phyloP scores from a whole-genome alignment of 1,140 invertebrate genomes.

The Heliconius melpomene region DNA sequence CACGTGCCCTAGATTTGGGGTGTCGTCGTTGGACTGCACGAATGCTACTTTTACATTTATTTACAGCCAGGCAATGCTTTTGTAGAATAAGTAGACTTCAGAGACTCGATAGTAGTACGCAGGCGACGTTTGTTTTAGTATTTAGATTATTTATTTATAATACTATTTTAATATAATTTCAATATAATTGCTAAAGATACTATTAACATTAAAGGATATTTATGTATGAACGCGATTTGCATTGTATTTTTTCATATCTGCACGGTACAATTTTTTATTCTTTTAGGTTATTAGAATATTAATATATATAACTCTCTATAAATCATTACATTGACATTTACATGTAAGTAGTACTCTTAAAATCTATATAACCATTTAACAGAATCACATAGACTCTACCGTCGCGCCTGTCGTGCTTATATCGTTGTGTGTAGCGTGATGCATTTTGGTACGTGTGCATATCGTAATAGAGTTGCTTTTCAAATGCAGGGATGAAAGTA shows the following conservation, averaged over 20 bases:
- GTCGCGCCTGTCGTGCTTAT: slow-evolving; percentile 57
- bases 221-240: background rate
- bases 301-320: slow-evolving; percentile 5
- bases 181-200: background rate
- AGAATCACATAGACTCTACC: slow-evolving; percentile 56
- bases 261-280: background rate
- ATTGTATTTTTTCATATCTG: background rate
- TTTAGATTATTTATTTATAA: background rate
- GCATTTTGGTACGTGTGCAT: slow-evolving; percentile 41
- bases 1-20: slow-evolving; percentile 76
- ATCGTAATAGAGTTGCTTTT: slow-evolving; percentile 1
- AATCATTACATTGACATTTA: slow-evolving; percentile 32
- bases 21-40: slow-evolving; percentile 63
- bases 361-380: slow-evolving; percentile 45
- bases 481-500: slow-evolving; percentile 49
- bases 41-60: slow-evolving; percentile 65
- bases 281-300: background rate
- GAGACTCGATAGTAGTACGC: background rate
- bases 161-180: background rate
- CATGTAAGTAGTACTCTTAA: slow-evolving; percentile 44
- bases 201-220: background rate
- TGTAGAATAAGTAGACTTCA: background rate
- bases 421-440: slow-evolving; percentile 39
- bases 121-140: background rate
- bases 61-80: slow-evolving; percentile 62